Conservation (phyloP, 2,113 vertebrate species). For the Poecile atricapillus region DNA sequence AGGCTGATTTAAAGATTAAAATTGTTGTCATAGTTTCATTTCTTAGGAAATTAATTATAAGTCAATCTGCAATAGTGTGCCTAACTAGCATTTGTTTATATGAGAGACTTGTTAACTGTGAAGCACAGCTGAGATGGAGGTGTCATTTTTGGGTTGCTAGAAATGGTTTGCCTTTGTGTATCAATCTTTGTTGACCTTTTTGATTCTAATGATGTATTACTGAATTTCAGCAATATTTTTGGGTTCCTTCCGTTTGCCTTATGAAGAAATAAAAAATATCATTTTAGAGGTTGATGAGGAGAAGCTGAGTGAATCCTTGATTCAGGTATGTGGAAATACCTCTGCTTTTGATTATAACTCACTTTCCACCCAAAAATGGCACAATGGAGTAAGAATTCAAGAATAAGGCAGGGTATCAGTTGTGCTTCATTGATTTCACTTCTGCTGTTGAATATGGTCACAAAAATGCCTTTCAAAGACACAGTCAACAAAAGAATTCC, state of each 20-base stretch:
- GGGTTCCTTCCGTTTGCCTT: slow-evolving; percentile 95
- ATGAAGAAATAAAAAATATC: slow-evolving; percentile 93
- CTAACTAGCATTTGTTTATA: not conserved
- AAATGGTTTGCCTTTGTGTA: not conserved
- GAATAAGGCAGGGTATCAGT: too few relatives aligned
- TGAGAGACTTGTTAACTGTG: not conserved
- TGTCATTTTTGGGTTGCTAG: not conserved
- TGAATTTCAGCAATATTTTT: slow-evolving; percentile 93
- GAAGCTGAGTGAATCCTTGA: slow-evolving; percentile 90
- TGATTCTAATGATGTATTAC: slow-evolving; percentile 22
- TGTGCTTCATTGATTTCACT: not conserved
- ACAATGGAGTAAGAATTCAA: not conserved
- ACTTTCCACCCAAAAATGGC: fast-evolving
- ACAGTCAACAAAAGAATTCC: not conserved
- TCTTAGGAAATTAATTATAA: not conserved
- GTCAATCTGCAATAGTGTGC: not conserved
- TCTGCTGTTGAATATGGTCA: not conserved
- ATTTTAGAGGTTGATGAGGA: slow-evolving; percentile 93
- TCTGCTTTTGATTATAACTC: not conserved
- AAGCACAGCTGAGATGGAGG: not conserved
- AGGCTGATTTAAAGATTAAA: not conserved
- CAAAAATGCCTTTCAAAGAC: not conserved
- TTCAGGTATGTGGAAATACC: slow-evolving; percentile 82
- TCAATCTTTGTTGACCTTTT: not conserved
- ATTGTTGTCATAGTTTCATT: not conserved